Percentiles rank a stretch among this genome's conserved stretches.
phyloP scores from a whole-genome alignment of 2,797 vertebrate genomes.

The Peromyscus attwateri region DNA sequence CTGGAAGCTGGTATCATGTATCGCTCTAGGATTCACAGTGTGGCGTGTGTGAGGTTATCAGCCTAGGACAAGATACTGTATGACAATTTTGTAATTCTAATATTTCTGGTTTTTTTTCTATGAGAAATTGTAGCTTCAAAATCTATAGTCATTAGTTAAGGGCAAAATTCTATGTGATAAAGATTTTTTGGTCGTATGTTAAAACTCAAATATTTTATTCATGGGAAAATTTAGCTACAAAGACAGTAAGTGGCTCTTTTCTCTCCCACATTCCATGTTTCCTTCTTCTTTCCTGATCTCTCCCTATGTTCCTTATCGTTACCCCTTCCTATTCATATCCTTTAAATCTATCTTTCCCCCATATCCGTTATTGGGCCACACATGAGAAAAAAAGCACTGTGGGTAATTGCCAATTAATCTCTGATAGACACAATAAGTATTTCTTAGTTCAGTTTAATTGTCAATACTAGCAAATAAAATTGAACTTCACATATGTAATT shows the following conservation, averaged over 20 bases:
- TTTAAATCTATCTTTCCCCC: not conserved
- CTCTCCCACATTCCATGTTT: not conserved
- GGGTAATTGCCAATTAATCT: constrained; percentile 44
- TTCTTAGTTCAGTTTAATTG: constrained; percentile 63
- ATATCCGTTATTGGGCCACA: not conserved
- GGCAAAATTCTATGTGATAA: constrained; percentile 31
- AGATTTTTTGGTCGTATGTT: constrained; percentile 36
- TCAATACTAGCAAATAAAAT: constrained; percentile 61
- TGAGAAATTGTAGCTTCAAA: constrained; percentile 67
- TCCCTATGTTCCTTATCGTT: not conserved
- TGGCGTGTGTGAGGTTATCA: not conserved
- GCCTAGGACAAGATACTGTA: not conserved
- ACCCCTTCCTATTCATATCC: not conserved
- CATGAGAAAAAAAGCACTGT: constrained; percentile 52
- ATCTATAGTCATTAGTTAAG: constrained; percentile 32
- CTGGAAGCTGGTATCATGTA: not conserved
- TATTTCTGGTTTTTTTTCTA: constrained; percentile 42
- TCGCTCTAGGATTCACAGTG: not conserved
- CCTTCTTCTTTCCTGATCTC: not conserved
- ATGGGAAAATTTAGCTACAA: constrained; percentile 49
- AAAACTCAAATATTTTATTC: constrained; percentile 8
- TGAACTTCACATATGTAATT: constrained; percentile 45
- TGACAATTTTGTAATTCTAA: constrained; percentile 36
- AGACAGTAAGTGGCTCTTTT: constrained; percentile 9
- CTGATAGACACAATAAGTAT: constrained; percentile 3